Base-by-base conservation (phyloP, 2,888 invertebrate species). In the Trichopria drosophilae region DNA sequence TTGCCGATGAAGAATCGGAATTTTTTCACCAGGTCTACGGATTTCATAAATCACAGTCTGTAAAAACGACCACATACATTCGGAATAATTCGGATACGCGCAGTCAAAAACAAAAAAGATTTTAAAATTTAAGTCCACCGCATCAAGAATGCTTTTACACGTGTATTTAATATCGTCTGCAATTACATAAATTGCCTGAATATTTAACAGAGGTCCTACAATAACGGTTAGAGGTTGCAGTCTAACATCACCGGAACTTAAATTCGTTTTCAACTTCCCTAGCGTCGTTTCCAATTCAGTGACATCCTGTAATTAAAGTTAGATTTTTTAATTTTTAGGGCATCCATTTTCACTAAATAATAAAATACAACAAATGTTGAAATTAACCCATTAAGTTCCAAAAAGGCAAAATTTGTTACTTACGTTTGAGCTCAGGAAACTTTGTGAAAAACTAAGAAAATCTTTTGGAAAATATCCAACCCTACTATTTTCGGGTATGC, bases 91-190 rank as follows among this genome's bases (percentile, higher is more conserved):
- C 15, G 16, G 34, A 16, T 34, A 34, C 15, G 9, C 2, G 6
- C 16, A 34, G n/a, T 34, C 34, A 16, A 34, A 16, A 3, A 34
- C 34, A 16, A 10, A 34, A 34, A 34, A 34, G 3, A 34, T 34
- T 16, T 34, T 34, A n/a, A 34, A 34, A 16, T 34, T 34, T 16
- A 34, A 34, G 19, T 34, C 34, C 2, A 34, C n/a, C 6, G 34
- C 34, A 15, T 15, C 15, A 3, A 34, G 6, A 34, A 34, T 16
- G 2, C 18, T 10, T 4, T 5, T 4, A 3, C 4, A 5, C 19
- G 15, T 15, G 6, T 34, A 34, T 6, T 4, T 16, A n/a, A 34
- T 34, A n/a, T 34, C 34, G 19, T 34, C 34, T 10, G 19, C 34
- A 2, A 6, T n/a, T 16, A 34, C 34, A 34, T 34, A 34, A 4